These are phyloP conservation scores for Pterois miles DNA, from an alignment of 2,797 vertebrate genomes.

Conservation along the genomic window DNA sequence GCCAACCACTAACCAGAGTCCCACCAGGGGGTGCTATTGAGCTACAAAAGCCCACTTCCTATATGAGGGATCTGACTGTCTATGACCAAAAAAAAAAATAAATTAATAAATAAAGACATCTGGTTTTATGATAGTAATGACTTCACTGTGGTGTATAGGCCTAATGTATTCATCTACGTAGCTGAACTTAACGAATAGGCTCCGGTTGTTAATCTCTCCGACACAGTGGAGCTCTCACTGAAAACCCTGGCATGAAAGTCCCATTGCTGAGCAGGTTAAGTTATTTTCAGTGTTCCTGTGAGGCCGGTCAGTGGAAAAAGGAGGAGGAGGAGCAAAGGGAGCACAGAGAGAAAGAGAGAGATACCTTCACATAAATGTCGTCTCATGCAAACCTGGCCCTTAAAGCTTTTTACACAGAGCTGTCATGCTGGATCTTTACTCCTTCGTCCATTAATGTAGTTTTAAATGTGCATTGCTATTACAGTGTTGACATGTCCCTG, in stretches of 20 bases:
- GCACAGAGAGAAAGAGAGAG: conserved; percentile 38
- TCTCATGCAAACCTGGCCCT: conserved; percentile 51
- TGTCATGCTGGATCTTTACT: conserved; percentile 36
- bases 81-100: conserved; percentile 59
- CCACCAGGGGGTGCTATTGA: conserved; percentile 95
- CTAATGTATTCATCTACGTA: conserved; percentile 64
- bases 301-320: conserved; percentile 79
- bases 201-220: conserved; percentile 54
- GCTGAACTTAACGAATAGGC: conserved; percentile 54
- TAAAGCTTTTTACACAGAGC: conserved; percentile 40
- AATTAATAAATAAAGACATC: conserved; percentile 74
- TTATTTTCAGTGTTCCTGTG: conserved; percentile 85
- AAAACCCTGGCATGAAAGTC: conserved; percentile 80
- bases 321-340: conserved; percentile 41
- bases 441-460: conserved; percentile 30
- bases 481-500: conserved; percentile 24
- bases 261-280: conserved; percentile 82
- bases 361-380: conserved; percentile 65
- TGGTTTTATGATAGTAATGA: conserved; percentile 79
- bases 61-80: conserved; percentile 64
- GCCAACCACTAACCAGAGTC: conserved; percentile 61
- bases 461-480: not conserved
- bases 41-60: conserved; percentile 76
- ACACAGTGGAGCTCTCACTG: conserved; percentile 63
- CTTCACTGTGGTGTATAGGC: conserved; percentile 68